A percentile compares a stretch with the other conserved stretches of the same genome.
phyloP scores from a whole-genome alignment of 2,888 invertebrate species.

The Synanthedon vespiformis region DNA sequence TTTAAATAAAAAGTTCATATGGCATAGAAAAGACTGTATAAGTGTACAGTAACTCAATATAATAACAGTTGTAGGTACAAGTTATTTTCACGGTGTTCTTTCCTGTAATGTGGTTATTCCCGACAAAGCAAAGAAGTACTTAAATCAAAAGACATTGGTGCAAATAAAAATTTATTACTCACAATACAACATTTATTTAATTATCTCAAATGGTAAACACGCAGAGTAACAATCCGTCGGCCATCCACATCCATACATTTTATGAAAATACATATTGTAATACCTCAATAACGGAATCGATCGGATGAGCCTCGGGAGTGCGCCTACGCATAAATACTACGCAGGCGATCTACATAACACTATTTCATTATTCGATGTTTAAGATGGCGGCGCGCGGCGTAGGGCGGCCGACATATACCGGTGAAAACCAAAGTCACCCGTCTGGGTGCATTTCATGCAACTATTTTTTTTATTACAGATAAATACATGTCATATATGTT shows the following conservation, averaged over 20 bases:
- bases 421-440: neutral
- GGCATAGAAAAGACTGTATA: too few relatives aligned
- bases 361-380: neutral
- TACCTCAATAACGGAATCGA: neutral
- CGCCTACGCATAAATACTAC: neutral
- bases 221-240: slow-evolving; percentile 5
- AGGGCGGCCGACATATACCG: neutral
- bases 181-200: slow-evolving; percentile 7
- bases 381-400: neutral
- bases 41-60: too few relatives aligned
- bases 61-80: too few relatives aligned
- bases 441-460: too few relatives aligned
- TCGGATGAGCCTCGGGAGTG: neutral
- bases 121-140: neutral
- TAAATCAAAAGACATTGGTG: slow-evolving; percentile 3
- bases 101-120: too few relatives aligned
- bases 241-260: neutral
- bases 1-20: too few relatives aligned
- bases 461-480: too few relatives aligned
- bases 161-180: slow-evolving; percentile 8
- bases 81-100: too few relatives aligned
- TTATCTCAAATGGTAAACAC: slow-evolving; percentile 6
- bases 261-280: neutral
- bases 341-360: neutral
- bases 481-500: too few relatives aligned